Evolutionary conservation across 2,888 invertebrate genomes (phyloP).

Genomic region (Brassicogethes aeneus): DNA sequence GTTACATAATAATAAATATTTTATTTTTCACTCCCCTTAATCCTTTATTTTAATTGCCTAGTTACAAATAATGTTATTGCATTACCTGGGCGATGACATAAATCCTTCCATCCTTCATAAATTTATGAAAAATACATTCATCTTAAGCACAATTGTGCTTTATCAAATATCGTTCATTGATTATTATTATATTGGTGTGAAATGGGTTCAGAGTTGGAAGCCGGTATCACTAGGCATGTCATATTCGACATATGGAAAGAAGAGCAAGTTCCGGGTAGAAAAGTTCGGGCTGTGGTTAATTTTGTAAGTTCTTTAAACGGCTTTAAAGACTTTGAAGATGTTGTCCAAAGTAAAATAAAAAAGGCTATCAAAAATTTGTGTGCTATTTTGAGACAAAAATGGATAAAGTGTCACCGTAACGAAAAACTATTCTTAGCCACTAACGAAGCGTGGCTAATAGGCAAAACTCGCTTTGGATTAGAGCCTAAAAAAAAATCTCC

Average conservation of each 20-base stretch:
- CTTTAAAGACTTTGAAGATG: neutral
- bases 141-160: no score
- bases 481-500: slow-evolving; percentile 1
- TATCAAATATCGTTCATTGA: no score
- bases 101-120: no score
- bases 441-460: slow-evolving; percentile 1
- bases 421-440: slow-evolving; percentile 5
- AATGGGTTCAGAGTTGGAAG: neutral
- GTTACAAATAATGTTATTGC: no score
- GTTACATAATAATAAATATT: no score
- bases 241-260: slow-evolving; percentile 7
- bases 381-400: neutral
- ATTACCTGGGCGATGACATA: no score
- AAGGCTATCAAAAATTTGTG: neutral
- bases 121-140: no score
- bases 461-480: neutral
- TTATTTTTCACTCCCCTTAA: no score
- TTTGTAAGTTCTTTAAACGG: neutral
- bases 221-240: slow-evolving; percentile 2
- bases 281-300: neutral
- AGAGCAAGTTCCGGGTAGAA: slow-evolving; percentile 4
- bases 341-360: neutral
- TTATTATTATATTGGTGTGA: no score
- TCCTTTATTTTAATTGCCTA: no score
- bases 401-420: slow-evolving; percentile 6